phyloP scores from a whole-genome alignment of 2,888 invertebrate species.

The Glaucopsyche alexis region DNA sequence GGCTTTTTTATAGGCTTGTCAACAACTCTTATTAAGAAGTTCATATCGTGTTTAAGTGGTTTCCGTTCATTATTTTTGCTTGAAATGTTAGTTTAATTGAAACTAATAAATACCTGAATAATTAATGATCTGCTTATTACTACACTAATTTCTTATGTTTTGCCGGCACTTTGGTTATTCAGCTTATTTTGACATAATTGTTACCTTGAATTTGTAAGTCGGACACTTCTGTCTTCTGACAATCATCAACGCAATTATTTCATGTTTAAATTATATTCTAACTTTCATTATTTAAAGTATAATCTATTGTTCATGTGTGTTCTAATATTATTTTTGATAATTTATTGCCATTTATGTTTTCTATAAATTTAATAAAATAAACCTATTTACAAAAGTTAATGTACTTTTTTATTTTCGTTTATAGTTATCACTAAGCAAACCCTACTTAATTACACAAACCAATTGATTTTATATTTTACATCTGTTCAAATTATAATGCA shows the following conservation, averaged over 20 bases:
- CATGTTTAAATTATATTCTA: neutral
- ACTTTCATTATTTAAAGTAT: neutral
- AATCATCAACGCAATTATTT: constrained; percentile 2
- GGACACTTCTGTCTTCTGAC: neutral
- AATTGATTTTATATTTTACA: no score
- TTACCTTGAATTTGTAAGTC: constrained; percentile 29
- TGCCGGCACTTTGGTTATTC: constrained; percentile 69
- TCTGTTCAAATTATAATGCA: no score
- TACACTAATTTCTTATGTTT: constrained; percentile 31
- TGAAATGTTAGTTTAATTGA: neutral
- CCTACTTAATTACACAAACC: no score
- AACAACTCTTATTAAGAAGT: constrained; percentile 20
- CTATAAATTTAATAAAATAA: no score
- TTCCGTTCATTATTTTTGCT: constrained; percentile 24
- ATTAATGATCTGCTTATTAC: neutral
- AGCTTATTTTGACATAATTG: constrained; percentile 29
- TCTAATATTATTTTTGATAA: no score
- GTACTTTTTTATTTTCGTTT: no score
- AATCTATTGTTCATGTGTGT: neutral
- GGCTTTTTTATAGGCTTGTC: constrained; percentile 16
- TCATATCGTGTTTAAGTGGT: constrained; percentile 20
- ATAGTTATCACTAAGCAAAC: no score
- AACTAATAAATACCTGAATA: neutral
- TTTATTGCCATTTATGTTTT: no score
- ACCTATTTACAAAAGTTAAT: no score